Base-by-base conservation (phyloP, 37 sponge, comb jelly and placozoan genomes). In the Lycopodina hypogea region DNA sequence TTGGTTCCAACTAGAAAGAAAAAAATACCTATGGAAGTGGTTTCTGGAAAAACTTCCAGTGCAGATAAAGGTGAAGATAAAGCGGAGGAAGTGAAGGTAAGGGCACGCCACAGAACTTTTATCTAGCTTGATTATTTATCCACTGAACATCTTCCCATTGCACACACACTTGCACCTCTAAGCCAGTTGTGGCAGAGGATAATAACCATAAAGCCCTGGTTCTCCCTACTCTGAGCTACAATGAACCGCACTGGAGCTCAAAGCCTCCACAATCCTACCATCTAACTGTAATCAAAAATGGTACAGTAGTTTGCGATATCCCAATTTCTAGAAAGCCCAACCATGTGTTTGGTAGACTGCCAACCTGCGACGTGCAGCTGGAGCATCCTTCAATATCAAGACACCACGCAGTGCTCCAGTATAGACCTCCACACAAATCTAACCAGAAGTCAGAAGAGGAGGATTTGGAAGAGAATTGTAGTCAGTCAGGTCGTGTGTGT, bases 321-420 rank as follows among this genome's bases (percentile, higher is more conserved):
- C 60, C 72, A 21, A 33, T 94, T 18, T 45, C 52, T 34, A 45
- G 56, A 3, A 88, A 84, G 57, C 56, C 89, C 0, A 84, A 57
- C 67, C 69, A 53, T 30, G 76, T 93, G 53, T 90, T 98, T 78
- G 99, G 99, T 3, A 83, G 99, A 4, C 87, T 89, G 9, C 92
- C 92, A 9, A 29, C 51, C 6, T 98, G 99, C 78, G 92, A 95
- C 56, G 88, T 98, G 2, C 57, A 59, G 23, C 48, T 95, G 76
- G 94, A 92, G 36, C 99, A 98, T 55, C 96, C 96, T 17, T 91
- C 96, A 26, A 89, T 95, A 50, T 98, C 99, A 4, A 81, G 99
- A 21, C 83, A 91, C 74, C 99, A 98, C 79, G 96, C 99, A 50
- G 81, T 98, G 8, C 57, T 98, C 36, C 99, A 98, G 78, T 89